Evolutionary conservation across 2,113 vertebrate genomes (phyloP), one percentile per base, ranked within the genome.

Genomic region (Crotalus helleri): DNA sequence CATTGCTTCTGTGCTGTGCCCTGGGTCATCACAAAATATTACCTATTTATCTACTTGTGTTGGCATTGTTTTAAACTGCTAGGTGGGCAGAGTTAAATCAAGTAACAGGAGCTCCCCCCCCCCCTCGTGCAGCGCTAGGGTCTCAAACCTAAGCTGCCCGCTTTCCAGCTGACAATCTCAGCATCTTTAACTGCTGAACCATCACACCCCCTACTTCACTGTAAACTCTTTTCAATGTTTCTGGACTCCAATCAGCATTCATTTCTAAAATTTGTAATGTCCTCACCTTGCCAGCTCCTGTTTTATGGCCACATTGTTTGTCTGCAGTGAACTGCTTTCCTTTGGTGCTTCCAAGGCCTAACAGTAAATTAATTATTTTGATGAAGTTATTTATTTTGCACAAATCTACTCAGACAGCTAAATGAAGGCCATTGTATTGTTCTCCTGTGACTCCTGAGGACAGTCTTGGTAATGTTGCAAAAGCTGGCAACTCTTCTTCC

Each of bases 361-460:
- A 81, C 49, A 49, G 51, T 51, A 92, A 91, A 94, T 90, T 74
- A 94, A 93, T 91, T 92, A 64, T n/a, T 39, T 55, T 85, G 51
- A 92, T 91, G 91, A 94, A 91, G 24, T 94, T 46, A 92, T 94
- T 94, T 93, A 91, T 93, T 94, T 94, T 87, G 1, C 53, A 74
- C 81, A 21, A 87, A 51, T 90, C 87, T 74, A 51, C 61, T 91
- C 29, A 54, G 21, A 3, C 23, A 49, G 13, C 13, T 85, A 89
- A 95, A 92, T 58, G 51, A 10, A 87, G 81, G 90, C 17, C 81
- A 88, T 55, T 87, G 8, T 92, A 17, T 49, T 93, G 59, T 3
- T 58, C 81, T 91, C 29, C 0, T 87, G 89, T 13, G 39, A 91
- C 1, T 87, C 21, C 55, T 51, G 90, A 87, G 69, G 53, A 53